Base-by-base conservation (phyloP, 2,797 vertebrate genomes). In the Carapus acus region DNA sequence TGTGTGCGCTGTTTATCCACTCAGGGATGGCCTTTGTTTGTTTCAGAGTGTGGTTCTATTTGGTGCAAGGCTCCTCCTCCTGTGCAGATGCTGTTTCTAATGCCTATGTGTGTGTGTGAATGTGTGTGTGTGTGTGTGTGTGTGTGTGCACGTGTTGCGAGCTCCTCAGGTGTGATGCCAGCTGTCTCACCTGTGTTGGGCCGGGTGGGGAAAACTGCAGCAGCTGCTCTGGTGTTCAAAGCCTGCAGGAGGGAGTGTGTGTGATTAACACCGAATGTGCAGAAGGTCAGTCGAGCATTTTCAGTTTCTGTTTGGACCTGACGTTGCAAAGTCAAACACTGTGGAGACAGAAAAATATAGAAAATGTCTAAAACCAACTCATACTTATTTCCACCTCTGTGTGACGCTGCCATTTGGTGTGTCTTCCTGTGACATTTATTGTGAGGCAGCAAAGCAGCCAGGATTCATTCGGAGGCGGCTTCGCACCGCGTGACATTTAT, bases 101-200 rank as follows among this genome's bases (percentile, higher is more conserved):
- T 27, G 41, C 24, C 37, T 49, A 45, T 55, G 24, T 29, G 27
- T 34, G 23, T 18, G 31, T 49, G 47, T 56, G 56, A 72, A 66
- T 20, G 34, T 21, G 22, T 47, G 3, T 18, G 14, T 8, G 40
- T 31, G 46, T 20, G 44, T 39, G 2, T 36, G 20, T 44, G 40
- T 43, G 47, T 52, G 37, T 47, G 44, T 49, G 15, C 49, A 57
- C 59, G 43, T 55, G 44, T 55, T 74, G 36, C 53, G 47, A 31
- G n/a, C 15, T 78, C 64, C 62, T 67, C 76, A 98, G 96, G 81
- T 98, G 96, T 16, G 94, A 96, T 63, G 68, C 85, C 69, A 94
- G 91, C 85, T 98, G 96, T 81, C 85, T 91, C 78, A 90, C 89
- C 13, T 98, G 96, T 79, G 88, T 62, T 59, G 96, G 93, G 17